phyloP scores from a whole-genome alignment of 2,113 vertebrate genomes.

The Chaetorhynchus papuensis region DNA sequence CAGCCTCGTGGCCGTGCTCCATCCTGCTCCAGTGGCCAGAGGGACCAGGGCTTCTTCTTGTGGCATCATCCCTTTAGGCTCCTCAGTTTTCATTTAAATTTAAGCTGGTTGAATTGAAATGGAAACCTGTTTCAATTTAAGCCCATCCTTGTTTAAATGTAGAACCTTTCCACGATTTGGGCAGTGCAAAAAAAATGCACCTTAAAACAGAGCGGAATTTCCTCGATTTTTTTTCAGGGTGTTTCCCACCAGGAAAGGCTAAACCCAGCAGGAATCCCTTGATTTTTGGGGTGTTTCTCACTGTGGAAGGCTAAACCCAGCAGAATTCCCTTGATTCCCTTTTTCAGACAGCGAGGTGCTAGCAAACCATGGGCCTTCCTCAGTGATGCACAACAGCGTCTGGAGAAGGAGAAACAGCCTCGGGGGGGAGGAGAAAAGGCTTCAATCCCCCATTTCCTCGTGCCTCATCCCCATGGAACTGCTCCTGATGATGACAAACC shows the following conservation, averaged over 20 bases:
- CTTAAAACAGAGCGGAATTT: too few relatives aligned
- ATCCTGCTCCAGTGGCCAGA: not conserved
- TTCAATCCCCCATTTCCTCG: not conserved
- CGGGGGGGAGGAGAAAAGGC: not conserved
- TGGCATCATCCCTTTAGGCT: not conserved
- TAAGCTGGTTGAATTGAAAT: too few relatives aligned
- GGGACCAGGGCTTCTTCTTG: not conserved
- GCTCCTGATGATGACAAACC: not conserved
- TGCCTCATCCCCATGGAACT: not conserved
- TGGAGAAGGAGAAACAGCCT: not conserved
- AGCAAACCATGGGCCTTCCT: not conserved
- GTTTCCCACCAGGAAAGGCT: too few relatives aligned
- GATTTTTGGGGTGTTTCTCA: too few relatives aligned
- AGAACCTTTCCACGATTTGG: too few relatives aligned
- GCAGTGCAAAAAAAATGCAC: too few relatives aligned
- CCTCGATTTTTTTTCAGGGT: too few relatives aligned
- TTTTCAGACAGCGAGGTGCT: fast-evolving
- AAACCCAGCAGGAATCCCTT: too few relatives aligned
- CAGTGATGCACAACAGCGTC: not conserved
- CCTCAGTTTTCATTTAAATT: fast-evolving
- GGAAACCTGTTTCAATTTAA: too few relatives aligned
- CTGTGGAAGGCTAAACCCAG: too few relatives aligned
- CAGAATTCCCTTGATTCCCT: too few relatives aligned
- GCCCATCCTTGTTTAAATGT: too few relatives aligned
- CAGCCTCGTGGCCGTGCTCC: not conserved